Conservation (phyloP, 2,888 invertebrate genomes). For the Catocala nupta region DNA sequence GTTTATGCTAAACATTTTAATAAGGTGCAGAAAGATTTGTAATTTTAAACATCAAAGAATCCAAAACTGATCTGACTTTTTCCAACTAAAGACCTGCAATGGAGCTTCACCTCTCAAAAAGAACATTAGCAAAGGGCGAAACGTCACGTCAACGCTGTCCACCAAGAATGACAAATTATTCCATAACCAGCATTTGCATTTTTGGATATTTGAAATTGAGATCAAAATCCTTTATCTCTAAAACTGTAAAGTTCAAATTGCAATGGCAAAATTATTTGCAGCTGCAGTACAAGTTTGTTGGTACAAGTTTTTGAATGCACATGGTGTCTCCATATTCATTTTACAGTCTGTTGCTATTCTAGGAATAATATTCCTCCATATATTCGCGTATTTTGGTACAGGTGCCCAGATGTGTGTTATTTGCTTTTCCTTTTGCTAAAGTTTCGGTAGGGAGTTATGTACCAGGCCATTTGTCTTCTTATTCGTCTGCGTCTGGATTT, state of each 20-base stretch:
- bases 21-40: neutral
- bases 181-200: slow-evolving; percentile 58
- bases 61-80: slow-evolving; percentile 55
- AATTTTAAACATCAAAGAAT: slow-evolving; percentile 62
- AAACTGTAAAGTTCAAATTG: slow-evolving; percentile 50
- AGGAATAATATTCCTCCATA: slow-evolving; percentile 83
- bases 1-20: neutral
- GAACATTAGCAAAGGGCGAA: slow-evolving; percentile 78
- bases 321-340: slow-evolving; percentile 82
- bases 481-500: slow-evolving; percentile 76
- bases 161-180: slow-evolving; percentile 81
- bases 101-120: slow-evolving; percentile 65
- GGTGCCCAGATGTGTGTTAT: slow-evolving; percentile 82
- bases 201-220: slow-evolving; percentile 35
- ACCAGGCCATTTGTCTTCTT: slow-evolving; percentile 74
- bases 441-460: slow-evolving; percentile 60
- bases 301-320: slow-evolving; percentile 79
- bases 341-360: slow-evolving; percentile 87
- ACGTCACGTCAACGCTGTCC: slow-evolving; percentile 79
- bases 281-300: slow-evolving; percentile 52
- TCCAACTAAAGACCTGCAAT: slow-evolving; percentile 59
- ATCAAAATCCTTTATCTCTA: slow-evolving; percentile 35
- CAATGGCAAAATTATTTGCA: slow-evolving; percentile 21
- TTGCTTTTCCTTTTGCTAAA: slow-evolving; percentile 70
- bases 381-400: slow-evolving; percentile 80